A percentile compares a stretch with the other conserved stretches of the same genome.
Evolutionary conservation across 37 sponge, comb jelly and placozoan species (phyloP).

Genomic region (Ephydatia muelleri): DNA sequence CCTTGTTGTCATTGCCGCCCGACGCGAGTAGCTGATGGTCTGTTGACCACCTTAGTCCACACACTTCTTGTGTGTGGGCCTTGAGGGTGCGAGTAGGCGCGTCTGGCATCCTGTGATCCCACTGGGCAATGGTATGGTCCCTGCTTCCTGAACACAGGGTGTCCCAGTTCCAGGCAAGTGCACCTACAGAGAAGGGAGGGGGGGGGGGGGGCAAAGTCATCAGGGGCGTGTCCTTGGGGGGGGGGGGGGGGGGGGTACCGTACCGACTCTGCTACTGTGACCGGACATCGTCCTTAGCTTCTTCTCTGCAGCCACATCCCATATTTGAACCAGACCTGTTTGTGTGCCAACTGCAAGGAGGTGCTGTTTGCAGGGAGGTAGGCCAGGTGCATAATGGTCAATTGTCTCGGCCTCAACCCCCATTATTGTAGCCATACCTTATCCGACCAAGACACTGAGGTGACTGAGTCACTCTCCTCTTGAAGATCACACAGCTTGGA

Average conservation of each 20-base stretch:
- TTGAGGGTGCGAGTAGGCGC: conserved; percentile 52
- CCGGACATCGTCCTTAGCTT: conserved; percentile 42
- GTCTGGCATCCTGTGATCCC: conserved; percentile 68
- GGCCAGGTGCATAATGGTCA: neutral
- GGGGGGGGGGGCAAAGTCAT: neutral
- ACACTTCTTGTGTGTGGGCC: conserved; percentile 93
- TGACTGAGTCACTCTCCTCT: conserved; percentile 59
- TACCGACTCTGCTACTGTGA: conserved; percentile 81
- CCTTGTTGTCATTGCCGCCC: conserved; percentile 96
- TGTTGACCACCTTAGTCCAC: conserved; percentile 92
- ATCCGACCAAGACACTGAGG: conserved; percentile 89
- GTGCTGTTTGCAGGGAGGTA: conserved; percentile 38
- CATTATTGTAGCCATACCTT: conserved; percentile 31
- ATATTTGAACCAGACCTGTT: conserved; percentile 73
- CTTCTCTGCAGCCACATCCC: conserved; percentile 78
- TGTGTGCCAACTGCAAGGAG: conserved; percentile 81
- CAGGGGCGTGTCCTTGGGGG: conserved; percentile 74
- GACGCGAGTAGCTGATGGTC: conserved; percentile 90
- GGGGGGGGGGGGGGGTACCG: neutral
- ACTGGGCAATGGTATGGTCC: conserved; percentile 81
- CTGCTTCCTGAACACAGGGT: conserved; percentile 84
- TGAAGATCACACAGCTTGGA: conserved; percentile 77
- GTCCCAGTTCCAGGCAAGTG: conserved; percentile 88
- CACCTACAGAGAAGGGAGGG: conserved; percentile 10
- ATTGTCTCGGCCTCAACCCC: neutral